Evolutionary conservation across 2,797 vertebrate species (phyloP).

Genomic region (Taeniopygia guttata): DNA sequence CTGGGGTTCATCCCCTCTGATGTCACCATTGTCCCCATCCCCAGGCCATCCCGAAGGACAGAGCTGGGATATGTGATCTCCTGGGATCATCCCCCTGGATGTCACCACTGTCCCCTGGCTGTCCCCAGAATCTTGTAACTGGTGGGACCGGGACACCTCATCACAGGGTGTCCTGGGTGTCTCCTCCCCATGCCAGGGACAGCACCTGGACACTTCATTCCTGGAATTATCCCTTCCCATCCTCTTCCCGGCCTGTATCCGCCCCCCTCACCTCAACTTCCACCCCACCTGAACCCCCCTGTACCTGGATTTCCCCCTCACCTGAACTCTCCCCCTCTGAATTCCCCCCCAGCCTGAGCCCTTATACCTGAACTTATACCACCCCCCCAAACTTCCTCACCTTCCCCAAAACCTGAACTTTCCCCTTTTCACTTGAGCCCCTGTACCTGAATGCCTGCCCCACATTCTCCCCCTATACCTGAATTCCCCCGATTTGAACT

Average conservation of each 20-base stretch:
- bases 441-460: not conserved
- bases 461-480: too few species aligned
- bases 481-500: not conserved
- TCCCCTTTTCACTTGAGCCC: not conserved
- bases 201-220: not conserved
- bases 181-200: not conserved
- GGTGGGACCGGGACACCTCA: not conserved
- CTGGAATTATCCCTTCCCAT: not conserved
- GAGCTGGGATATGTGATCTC: not conserved
- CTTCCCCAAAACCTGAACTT: not conserved
- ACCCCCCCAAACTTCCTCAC: too few species aligned
- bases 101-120: not conserved
- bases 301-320: not conserved
- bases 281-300: not conserved
- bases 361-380: not conserved
- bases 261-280: not conserved
- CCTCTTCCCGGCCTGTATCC: not conserved
- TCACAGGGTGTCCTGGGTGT: not conserved
- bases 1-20: not conserved
- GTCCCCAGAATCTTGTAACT: not conserved
- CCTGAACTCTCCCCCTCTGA: not conserved
- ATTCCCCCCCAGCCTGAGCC: not conserved
- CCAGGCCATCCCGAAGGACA: not conserved
- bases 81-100: not conserved
- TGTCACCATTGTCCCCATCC: not conserved